These are phyloP conservation scores for Fragum fragum DNA, from an alignment of 2,888 invertebrate genomes.

Conservation along the genomic window DNA sequence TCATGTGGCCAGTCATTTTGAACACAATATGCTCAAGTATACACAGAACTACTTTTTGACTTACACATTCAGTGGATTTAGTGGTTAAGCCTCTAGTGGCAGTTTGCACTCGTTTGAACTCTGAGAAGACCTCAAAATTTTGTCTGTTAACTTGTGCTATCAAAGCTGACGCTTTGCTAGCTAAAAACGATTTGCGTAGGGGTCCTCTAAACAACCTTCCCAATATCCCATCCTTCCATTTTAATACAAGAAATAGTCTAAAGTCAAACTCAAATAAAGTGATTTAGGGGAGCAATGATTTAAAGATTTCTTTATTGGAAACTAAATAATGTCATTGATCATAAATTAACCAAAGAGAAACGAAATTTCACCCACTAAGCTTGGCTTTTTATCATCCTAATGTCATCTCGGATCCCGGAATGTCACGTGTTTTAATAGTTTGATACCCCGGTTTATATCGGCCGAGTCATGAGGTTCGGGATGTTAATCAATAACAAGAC, in stretches of 20 bases:
- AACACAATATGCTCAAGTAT: too few relatives aligned
- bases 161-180: too few relatives aligned
- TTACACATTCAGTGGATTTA: too few relatives aligned
- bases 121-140: too few relatives aligned
- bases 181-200: too few relatives aligned
- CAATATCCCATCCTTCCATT: neutral
- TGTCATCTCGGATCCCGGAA: slow-evolving; percentile 54
- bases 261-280: slow-evolving; percentile 68
- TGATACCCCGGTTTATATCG: slow-evolving; percentile 59
- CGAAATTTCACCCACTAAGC: slow-evolving; percentile 59
- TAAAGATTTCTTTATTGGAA: slow-evolving; percentile 65
- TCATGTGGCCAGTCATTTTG: too few relatives aligned
- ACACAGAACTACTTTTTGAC: too few relatives aligned
- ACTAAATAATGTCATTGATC: slow-evolving; percentile 67
- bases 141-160: too few relatives aligned
- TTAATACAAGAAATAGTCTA: slow-evolving; percentile 38
- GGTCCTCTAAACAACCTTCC: neutral
- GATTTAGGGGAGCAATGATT: slow-evolving; percentile 64
- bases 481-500: too few relatives aligned
- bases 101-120: too few relatives aligned
- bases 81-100: too few relatives aligned
- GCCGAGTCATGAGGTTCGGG: too few relatives aligned
- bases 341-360: slow-evolving; percentile 49
- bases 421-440: slow-evolving; percentile 63
- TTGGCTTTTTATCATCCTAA: slow-evolving; percentile 61